These are phyloP conservation scores for Clostera curtula DNA, from an alignment of 2,888 invertebrate genomes.

Conservation along the genomic window DNA sequence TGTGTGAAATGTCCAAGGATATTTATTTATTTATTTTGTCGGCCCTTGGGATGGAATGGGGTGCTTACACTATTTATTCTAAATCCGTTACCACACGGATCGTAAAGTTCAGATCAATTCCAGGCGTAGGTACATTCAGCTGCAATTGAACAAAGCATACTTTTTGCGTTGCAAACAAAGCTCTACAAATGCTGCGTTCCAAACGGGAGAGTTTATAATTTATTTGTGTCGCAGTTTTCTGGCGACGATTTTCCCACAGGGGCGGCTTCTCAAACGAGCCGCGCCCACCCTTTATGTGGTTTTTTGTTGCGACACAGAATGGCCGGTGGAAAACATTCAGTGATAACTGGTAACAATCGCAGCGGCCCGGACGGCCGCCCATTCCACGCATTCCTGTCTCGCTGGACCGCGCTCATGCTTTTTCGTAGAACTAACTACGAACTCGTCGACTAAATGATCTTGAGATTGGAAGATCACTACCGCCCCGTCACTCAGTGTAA, in stretches of 20 bases:
- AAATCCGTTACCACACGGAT: too few species aligned
- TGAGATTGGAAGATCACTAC: slow-evolving; percentile 37
- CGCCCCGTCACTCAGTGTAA: too few species aligned
- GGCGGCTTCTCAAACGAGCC: slow-evolving; percentile 71
- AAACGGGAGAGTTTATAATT: slow-evolving; percentile 68
- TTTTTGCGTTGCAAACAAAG: slow-evolving; percentile 44
- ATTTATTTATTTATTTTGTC: too few species aligned
- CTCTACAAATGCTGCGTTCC: slow-evolving; percentile 49
- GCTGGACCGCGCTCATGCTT: slow-evolving; percentile 60
- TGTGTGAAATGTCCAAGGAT: too few species aligned
- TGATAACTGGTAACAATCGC: slow-evolving; percentile 75
- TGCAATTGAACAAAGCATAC: slow-evolving; percentile 44
- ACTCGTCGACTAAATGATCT: slow-evolving; percentile 37
- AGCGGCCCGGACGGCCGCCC: slow-evolving; percentile 71
- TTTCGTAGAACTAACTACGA: slow-evolving; percentile 66
- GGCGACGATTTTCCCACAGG: slow-evolving; percentile 75
- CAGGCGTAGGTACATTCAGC: too few species aligned
- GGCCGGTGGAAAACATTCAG: slow-evolving; percentile 73
- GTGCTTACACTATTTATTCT: too few species aligned
- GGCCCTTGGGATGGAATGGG: too few species aligned
- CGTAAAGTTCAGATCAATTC: too few species aligned
- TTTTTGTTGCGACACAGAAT: slow-evolving; percentile 72
- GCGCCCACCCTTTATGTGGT: slow-evolving; percentile 71
- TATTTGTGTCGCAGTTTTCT: slow-evolving; percentile 72
- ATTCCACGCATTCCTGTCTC: slow-evolving; percentile 70